Percentiles rank a stretch among this genome's conserved stretches.
Evolutionary conservation across 2,797 vertebrate species (phyloP).

Genomic region (Periophthalmus magnuspinnatus): DNA sequence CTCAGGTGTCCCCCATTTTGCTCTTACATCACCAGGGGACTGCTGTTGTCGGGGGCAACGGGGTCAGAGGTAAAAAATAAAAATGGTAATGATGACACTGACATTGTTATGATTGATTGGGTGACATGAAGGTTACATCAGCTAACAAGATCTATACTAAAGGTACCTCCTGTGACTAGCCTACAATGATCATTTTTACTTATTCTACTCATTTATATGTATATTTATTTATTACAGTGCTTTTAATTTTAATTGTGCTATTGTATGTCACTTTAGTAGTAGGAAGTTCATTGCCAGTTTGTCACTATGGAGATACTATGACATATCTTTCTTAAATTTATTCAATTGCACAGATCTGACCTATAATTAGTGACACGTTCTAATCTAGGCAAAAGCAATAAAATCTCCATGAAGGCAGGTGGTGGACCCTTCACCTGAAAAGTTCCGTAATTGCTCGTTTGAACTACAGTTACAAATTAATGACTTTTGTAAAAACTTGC

Average conservation of each 20-base stretch:
- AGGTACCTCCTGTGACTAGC: neutral
- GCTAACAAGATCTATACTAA: neutral
- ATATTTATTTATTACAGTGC: too few species aligned
- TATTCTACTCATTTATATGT: neutral
- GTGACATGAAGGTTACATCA: constrained; percentile 50
- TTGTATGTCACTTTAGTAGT: too few species aligned
- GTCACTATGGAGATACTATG: too few species aligned
- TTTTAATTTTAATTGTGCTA: too few species aligned
- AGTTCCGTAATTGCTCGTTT: too few species aligned
- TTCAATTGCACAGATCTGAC: too few species aligned
- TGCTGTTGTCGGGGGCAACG: constrained; percentile 70
- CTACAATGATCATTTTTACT: neutral
- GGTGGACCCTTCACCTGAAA: too few species aligned
- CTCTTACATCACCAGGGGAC: constrained; percentile 49
- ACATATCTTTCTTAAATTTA: too few species aligned
- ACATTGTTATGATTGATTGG: constrained; percentile 50
- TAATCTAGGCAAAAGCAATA: too few species aligned
- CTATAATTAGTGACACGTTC: too few species aligned
- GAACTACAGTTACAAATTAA: neutral
- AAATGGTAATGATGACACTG: constrained; percentile 29
- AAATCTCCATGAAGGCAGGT: too few species aligned
- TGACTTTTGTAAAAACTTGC: neutral
- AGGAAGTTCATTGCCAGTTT: too few species aligned
- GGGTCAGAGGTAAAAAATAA: constrained; percentile 64
- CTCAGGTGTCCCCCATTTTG: constrained; percentile 70